Evolutionary conservation across 2,113 vertebrate species (phyloP), one percentile per base, ranked within the genome.

Genomic region (Montifringilla adamsi): DNA sequence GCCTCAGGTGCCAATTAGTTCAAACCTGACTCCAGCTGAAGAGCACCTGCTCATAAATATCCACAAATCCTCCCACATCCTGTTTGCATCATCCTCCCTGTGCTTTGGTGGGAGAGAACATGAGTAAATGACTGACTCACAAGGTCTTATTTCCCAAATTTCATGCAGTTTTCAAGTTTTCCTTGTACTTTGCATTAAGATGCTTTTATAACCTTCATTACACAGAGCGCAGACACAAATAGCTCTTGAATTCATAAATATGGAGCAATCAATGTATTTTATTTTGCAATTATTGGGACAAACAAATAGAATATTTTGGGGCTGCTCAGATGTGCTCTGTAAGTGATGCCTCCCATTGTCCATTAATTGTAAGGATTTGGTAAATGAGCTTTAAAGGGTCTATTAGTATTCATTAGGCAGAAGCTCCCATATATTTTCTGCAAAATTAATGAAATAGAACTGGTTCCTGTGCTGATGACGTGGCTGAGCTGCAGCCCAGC

Each of bases 351-450:
- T 91, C 84, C 95, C 95, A 94, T 97, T 96, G 95, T 85, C 76
- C 73, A 85, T 81, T 96, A 96, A 97, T 97, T 96, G 89, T 50
- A 69, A 23, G 79, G 30, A 58, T 84, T 90, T 89, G 79, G 33
- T 87, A 95, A 97, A 96, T 73, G 87, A 96, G 91, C 62, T 96
- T 80, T 97, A 96, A 96, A 94, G 76, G 72, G 43, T 90, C 66
- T 77, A 89, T 97, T 93, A 96, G 91, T 50, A 97, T 97, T 96
- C 96, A 58, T 97, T 96, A 94, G 84, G 79, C 91, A 90, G 82
- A 50, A 31, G 31, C 77, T 72, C 35, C 88, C 64, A 73, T 53
- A 83, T 53, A 44, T 83, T 93, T 89, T 27, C 63, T 62, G 43
- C 75, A 63, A 35, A 72, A 94, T 88, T 87, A 79, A 89, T 92